These are phyloP conservation scores for Channallabes apus DNA, from an alignment of 2,797 vertebrate species.

Conservation along the genomic window DNA sequence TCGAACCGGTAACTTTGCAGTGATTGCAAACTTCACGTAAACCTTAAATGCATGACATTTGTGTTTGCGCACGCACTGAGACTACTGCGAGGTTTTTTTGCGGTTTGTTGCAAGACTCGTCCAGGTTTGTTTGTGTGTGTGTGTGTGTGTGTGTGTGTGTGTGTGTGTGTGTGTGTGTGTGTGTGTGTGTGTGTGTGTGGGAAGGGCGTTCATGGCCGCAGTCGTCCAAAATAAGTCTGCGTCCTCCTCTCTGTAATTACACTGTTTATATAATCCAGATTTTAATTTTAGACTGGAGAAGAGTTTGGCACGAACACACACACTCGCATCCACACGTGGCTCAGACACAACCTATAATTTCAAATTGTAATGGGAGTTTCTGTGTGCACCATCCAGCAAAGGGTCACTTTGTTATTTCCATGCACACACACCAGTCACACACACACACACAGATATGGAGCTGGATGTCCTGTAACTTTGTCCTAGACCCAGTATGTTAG, in stretches of 20 bases:
- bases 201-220: constrained; percentile 77
- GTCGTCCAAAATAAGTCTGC: constrained; percentile 74
- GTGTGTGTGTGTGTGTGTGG: constrained; percentile 63
- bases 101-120: constrained; percentile 1
- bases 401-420: constrained; percentile 40
- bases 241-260: constrained; percentile 80
- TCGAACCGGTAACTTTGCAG: neutral
- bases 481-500: too few relatives aligned
- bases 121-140: neutral
- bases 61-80: constrained; percentile 6
- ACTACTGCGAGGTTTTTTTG: neutral
- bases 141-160: too few relatives aligned
- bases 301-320: constrained; percentile 68
- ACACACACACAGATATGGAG: constrained; percentile 31
- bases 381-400: constrained; percentile 30
- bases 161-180: constrained; percentile 44
- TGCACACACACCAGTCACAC: constrained; percentile 25
- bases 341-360: constrained; percentile 49
- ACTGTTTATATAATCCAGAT: constrained; percentile 79
- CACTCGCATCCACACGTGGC: constrained; percentile 45
- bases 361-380: constrained; percentile 36
- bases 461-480: neutral
- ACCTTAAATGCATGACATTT: constrained; percentile 8
- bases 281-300: constrained; percentile 80
- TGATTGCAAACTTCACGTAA: neutral